These are phyloP conservation scores for Tenthredo mesomela DNA, from an alignment of 2,888 invertebrate species.

Conservation along the genomic window DNA sequence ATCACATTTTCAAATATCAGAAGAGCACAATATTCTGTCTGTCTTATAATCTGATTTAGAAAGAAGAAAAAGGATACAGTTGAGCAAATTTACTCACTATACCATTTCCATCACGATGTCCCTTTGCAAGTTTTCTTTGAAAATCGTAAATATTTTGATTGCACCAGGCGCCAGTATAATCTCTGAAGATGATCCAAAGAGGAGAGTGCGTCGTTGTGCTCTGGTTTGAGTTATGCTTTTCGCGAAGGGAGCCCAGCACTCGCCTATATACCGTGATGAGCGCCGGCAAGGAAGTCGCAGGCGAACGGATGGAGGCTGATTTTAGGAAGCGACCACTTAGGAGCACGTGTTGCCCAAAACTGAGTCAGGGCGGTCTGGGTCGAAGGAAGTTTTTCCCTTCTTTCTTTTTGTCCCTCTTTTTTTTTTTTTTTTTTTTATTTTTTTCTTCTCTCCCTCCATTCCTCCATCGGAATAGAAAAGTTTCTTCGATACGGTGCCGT, in stretches of 20 bases:
- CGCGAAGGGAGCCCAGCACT: slow-evolving; percentile 14
- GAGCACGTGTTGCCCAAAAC: slow-evolving; percentile 64
- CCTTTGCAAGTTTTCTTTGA: background rate
- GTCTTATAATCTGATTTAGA: background rate
- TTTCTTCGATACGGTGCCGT: slow-evolving; percentile 43
- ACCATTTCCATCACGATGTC: background rate
- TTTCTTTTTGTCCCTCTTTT: slow-evolving; percentile 24
- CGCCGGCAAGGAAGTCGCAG: slow-evolving; percentile 30
- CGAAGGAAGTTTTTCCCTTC: slow-evolving; percentile 20
- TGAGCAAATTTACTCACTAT: background rate
- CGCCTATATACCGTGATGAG: slow-evolving; percentile 15
- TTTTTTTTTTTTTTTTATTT: slow-evolving; percentile 37
- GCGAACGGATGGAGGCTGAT: slow-evolving; percentile 54
- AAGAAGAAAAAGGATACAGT: background rate
- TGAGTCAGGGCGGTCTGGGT: slow-evolving; percentile 33
- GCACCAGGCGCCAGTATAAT: background rate
- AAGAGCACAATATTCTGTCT: background rate
- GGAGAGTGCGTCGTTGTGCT: slow-evolving; percentile 38
- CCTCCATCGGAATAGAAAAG: slow-evolving; percentile 28
- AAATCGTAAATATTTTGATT: slow-evolving; percentile 21
- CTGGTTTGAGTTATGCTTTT: slow-evolving; percentile 42
- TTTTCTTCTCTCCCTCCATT: slow-evolving; percentile 41
- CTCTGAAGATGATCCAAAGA: slow-evolving; percentile 10
- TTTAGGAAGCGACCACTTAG: slow-evolving; percentile 65
- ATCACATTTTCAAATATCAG: background rate